These are phyloP conservation scores for Heterotilapia buettikoferi DNA, from an alignment of 2,113 vertebrate genomes.

Conservation along the genomic window DNA sequence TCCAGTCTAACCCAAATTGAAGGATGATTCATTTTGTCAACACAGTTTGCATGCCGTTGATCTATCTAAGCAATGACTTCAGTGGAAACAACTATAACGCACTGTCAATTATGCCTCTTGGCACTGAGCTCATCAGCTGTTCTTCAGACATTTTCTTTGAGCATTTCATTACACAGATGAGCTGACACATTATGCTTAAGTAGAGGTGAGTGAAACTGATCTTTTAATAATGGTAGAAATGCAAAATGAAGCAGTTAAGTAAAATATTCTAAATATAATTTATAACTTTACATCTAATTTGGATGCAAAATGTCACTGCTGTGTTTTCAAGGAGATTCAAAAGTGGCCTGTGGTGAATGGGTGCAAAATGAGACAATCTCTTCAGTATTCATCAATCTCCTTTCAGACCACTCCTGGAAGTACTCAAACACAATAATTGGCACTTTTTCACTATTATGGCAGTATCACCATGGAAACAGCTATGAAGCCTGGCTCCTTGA, in stretches of 20 bases:
- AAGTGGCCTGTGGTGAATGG: not conserved
- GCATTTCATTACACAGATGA: conserved; percentile 15
- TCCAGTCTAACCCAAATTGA: not conserved
- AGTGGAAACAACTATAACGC: not conserved
- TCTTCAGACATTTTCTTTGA: conserved; percentile 7
- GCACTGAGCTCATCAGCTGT: conserved; percentile 5
- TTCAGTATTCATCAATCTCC: not conserved
- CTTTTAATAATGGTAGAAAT: not conserved
- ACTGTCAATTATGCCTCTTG: conserved; percentile 15
- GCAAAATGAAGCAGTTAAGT: not conserved
- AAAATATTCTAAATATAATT: not conserved
- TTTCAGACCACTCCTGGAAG: conserved; percentile 44
- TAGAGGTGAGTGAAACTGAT: not conserved
- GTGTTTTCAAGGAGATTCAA: not conserved
- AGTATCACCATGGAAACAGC: conserved; percentile 57
- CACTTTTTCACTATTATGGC: conserved; percentile 25
- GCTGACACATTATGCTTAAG: not conserved
- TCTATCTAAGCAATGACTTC: not conserved
- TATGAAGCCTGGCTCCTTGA: conserved; percentile 49
- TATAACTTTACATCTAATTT: not conserved
- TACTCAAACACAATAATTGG: conserved; percentile 56
- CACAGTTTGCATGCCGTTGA: not conserved
- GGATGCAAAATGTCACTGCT: not conserved
- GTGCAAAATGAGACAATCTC: conserved; percentile 23
- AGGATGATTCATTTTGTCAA: not conserved